Evolutionary conservation across 1,140 invertebrate species (phyloP).

Genomic region (Ips typographus): DNA sequence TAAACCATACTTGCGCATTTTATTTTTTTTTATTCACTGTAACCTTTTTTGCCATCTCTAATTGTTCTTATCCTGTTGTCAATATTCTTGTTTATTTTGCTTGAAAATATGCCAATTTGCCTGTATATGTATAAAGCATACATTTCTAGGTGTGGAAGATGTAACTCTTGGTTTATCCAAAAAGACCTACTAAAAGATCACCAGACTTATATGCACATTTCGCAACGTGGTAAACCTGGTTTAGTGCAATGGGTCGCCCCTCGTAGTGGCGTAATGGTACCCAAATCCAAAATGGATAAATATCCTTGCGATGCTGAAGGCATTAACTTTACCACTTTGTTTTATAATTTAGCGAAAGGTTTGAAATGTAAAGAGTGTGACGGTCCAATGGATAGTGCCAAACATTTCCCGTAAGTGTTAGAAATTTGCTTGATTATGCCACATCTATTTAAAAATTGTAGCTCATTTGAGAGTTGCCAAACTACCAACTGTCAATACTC

Average conservation of each 20-base stretch:
- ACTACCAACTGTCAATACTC: constrained; percentile 68
- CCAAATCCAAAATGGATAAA: constrained; percentile 56
- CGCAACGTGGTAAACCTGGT: constrained; percentile 47
- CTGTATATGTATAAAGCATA: no score
- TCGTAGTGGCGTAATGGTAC: constrained; percentile 52
- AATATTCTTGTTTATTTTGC: no score
- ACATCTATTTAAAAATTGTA: constrained; percentile 43
- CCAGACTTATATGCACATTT: constrained; percentile 45
- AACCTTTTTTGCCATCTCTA: no score
- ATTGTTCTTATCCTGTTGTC: no score
- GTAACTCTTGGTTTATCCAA: constrained; percentile 71
- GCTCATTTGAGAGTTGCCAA: constrained; percentile 69
- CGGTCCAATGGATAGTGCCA: constrained; percentile 61
- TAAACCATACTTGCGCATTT: not conserved
- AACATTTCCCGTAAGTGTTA: constrained; percentile 68
- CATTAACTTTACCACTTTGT: constrained; percentile 43
- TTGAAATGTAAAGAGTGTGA: constrained; percentile 70
- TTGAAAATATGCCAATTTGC: no score
- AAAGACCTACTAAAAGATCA: constrained; percentile 53
- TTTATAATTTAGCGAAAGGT: constrained; percentile 54
- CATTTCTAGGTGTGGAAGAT: constrained; percentile 58
- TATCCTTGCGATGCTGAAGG: constrained; percentile 41
- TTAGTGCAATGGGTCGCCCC: constrained; percentile 51
- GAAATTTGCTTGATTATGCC: not conserved
- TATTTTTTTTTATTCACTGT: no score